Evolutionary conservation across 2,797 vertebrate species (phyloP).

Genomic region (Sciaenops ocellatus): DNA sequence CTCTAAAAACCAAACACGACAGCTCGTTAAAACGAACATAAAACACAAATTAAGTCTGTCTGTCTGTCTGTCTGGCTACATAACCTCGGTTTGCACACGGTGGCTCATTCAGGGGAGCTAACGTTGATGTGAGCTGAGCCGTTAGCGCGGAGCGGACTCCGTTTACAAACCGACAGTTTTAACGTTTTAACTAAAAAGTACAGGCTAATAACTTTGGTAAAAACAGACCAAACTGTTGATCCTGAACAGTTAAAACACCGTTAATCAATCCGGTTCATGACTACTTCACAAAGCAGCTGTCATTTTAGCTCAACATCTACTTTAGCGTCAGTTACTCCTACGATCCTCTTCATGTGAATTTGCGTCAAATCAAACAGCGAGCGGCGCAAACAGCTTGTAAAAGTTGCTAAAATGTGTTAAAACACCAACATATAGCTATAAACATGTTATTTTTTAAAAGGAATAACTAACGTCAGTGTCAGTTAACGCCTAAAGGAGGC

Average conservation of each 20-base stretch:
- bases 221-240: fast-evolving
- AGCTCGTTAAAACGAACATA: not conserved
- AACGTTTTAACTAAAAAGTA: fast-evolving
- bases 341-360: too few species aligned
- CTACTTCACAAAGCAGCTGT: fast-evolving
- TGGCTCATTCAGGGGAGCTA: constrained; percentile 1
- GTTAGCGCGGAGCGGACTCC: not conserved
- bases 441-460: too few species aligned
- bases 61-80: fast-evolving
- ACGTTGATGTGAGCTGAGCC: constrained; percentile 7
- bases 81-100: fast-evolving
- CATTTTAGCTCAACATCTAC: not conserved
- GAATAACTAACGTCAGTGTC: too few species aligned
- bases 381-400: not conserved
- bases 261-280: constrained; percentile 2
- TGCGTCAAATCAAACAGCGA: not conserved
- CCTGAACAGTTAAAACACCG: fast-evolving
- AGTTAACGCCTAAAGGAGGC: fast-evolving
- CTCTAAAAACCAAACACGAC: not conserved
- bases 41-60: not conserved
- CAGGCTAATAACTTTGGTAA: fast-evolving
- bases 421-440: not conserved
- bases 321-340: not conserved
- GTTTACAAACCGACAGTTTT: not conserved
- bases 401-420: not conserved